Percentiles rank a stretch among this genome's conserved stretches.
Conservation (phyloP, 2,797 vertebrate species). For the Lepus oiostolus region DNA sequence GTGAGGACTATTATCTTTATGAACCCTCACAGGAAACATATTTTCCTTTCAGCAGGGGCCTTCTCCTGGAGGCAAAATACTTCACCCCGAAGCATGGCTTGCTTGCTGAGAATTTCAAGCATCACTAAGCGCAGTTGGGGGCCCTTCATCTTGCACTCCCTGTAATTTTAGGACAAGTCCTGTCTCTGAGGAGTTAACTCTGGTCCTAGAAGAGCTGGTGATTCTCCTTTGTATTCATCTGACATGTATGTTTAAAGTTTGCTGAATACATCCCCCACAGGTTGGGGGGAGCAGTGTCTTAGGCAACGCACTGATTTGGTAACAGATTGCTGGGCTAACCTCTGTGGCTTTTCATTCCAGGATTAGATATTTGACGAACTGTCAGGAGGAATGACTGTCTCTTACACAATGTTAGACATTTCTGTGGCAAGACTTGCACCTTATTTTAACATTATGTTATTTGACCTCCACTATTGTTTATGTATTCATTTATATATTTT, state of each 20-base stretch:
- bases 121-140: rapidly evolving
- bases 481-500: not conserved
- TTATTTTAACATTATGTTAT: not conserved
- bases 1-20: not conserved
- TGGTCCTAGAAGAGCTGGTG: not conserved
- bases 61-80: not conserved
- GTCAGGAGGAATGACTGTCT: slow-evolving; percentile 39
- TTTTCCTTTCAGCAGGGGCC: not conserved
- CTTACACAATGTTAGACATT: slow-evolving; percentile 35
- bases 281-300: not conserved
- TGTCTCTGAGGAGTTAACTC: not conserved
- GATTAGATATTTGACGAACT: not conserved
- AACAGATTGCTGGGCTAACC: slow-evolving; percentile 34
- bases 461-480: not conserved
- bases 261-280: not conserved
- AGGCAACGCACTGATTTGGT: not conserved
- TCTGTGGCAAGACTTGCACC: slow-evolving; percentile 25
- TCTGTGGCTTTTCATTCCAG: slow-evolving; percentile 55
- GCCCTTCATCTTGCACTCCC: not conserved
- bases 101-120: not conserved
- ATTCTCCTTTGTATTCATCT: not conserved
- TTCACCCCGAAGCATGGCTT: not conserved
- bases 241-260: not conserved
- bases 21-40: not conserved
- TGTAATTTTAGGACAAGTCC: not conserved